Evolutionary conservation across 1,140 invertebrate species (phyloP), one percentile per base, ranked within the genome.

Genomic region (Neotoxoptera formosana): DNA sequence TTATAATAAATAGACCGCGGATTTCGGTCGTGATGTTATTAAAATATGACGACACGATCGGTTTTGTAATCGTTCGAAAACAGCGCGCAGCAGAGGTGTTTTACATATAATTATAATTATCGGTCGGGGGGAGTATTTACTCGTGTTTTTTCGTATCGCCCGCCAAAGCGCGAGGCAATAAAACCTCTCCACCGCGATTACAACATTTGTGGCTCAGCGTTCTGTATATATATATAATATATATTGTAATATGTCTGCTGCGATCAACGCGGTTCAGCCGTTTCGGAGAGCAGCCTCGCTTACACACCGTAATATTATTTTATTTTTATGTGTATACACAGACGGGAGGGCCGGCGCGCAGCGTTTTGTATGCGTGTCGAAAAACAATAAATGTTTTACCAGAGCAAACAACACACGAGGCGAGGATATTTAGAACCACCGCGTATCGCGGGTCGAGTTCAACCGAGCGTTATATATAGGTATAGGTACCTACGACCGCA

Each of bases 341-440:
- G 34, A 45, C n/a, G 23, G 23, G 36, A 14, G 41, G 23, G 23
- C 23, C 1, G 83, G 41, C 41, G 84, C 14, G 84, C n/a, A n/a
- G n/a, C 3, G 84, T 47, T 25, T 25, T 14, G 47, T 84, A 23
- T 84, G 23, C 36, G 41, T 84, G 83, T 84, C 36, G 23, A 41
- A 84, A 84, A 45, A 87, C 86, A 51, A 87, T 87, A 89, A 89
- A 34, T 89, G 34, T 89, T 53, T 41, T 89, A 89, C 21, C 88
- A 56, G 88, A 89, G 51, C 25, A 89, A 89, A 89, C 87, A 88
- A 48, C 51, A 51, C 14, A 53, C 48, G 56, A 76, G 14, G n/a
- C 48, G 4, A 89, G 20, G 48, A 89, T 14, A 41, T 41, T 41
- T 56, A 89, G 23, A 53, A 36, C 25, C 23, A 45, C 25, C 25